phyloP scores from a whole-genome alignment of 2,888 invertebrate genomes.

The Molorchus minor region DNA sequence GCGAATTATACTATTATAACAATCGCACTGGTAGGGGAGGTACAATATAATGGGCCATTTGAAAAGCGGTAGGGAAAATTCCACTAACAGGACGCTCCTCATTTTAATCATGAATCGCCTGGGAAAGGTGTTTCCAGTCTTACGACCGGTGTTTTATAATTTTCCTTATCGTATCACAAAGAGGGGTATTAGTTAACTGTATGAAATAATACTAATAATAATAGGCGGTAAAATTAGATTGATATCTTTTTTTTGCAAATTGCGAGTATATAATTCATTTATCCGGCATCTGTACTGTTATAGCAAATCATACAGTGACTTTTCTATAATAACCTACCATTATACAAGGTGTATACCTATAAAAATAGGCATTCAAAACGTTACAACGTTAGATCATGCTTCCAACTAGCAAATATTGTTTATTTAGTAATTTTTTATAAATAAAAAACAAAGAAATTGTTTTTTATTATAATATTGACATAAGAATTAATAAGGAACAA shows the following conservation, averaged over 20 bases:
- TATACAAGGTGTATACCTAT: too few relatives aligned
- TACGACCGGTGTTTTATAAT: neutral
- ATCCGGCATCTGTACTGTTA: neutral
- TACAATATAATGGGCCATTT: slow-evolving; percentile 22
- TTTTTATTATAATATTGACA: too few relatives aligned
- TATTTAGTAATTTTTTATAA: too few relatives aligned
- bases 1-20: slow-evolving; percentile 59
- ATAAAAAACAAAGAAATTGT: too few relatives aligned
- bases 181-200: neutral
- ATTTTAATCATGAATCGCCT: neutral
- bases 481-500: too few relatives aligned
- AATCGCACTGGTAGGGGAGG: slow-evolving; percentile 54
- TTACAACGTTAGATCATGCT: neutral
- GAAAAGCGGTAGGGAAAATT: slow-evolving; percentile 4
- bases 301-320: too few relatives aligned
- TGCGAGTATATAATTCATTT: neutral
- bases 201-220: too few relatives aligned
- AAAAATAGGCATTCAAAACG: neutral
- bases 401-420: neutral
- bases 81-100: neutral
- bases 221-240: neutral
- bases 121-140: slow-evolving; percentile 5
- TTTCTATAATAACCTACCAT: too few relatives aligned
- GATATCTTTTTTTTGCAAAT: neutral
- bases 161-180: neutral